Evolutionary conservation across 2,888 invertebrate species (phyloP).

Genomic region (Papilio gigon): DNA sequence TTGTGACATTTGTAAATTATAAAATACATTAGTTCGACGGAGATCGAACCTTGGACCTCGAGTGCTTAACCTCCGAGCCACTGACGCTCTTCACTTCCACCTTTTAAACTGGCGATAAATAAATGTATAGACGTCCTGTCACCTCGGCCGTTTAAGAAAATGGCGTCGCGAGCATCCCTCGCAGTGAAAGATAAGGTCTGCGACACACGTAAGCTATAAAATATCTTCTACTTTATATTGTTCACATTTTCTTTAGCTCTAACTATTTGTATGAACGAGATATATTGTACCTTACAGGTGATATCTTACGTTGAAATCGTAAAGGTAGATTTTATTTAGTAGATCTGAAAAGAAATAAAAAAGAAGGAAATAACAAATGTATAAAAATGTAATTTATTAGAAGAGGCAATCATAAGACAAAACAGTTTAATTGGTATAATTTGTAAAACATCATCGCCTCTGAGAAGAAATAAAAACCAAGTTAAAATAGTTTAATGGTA

Average conservation of each 20-base stretch:
- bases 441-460: too few relatives aligned
- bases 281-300: background rate
- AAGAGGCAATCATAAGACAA: too few relatives aligned
- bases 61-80: too few relatives aligned
- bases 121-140: conserved; percentile 57
- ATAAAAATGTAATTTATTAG: background rate
- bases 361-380: background rate
- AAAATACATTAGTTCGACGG: too few relatives aligned
- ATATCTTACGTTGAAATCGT: background rate
- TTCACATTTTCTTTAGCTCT: background rate
- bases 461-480: background rate
- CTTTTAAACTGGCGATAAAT: conserved; percentile 43
- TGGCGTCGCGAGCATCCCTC: conserved; percentile 47
- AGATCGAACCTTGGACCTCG: too few relatives aligned
- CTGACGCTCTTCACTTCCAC: conserved; percentile 16
- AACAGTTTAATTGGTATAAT: too few relatives aligned
- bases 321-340: background rate
- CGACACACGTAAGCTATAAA: conserved; percentile 29
- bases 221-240: conserved; percentile 21
- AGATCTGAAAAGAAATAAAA: background rate
- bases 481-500: background rate
- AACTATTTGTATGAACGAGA: background rate
- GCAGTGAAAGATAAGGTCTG: conserved; percentile 19
- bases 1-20: too few relatives aligned
- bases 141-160: conserved; percentile 52